Evolutionary conservation across 2,113 vertebrate species (phyloP), one percentile per base, ranked within the genome.

Genomic region (Centropristis striata): DNA sequence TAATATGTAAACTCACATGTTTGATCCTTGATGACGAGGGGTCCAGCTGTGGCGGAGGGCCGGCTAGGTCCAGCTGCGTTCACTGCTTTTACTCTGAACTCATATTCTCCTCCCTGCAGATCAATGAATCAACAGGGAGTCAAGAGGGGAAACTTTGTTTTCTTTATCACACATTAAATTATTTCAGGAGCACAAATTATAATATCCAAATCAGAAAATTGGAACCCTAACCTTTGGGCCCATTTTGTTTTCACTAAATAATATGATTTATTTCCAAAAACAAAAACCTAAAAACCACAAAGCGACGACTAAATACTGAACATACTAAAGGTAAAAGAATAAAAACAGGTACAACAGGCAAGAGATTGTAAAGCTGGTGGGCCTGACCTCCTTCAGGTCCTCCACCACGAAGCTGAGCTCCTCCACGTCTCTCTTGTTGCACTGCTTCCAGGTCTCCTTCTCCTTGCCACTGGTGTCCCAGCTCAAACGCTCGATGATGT

Each of bases 71-170:
- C 98, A 9, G 97, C 98, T 46, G 96, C 97, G 8, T 99, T 99
- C 79, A 99, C 98, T 27, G 98, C 98, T 92, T 99, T 99, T 6
- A 97, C 97, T 87, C 98, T 96, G 93, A 99, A 99, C 92, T 99
- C 98, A 4, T 99, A 99, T 72, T 99, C 96, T 42, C 94, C 97
- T 76, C 98, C 98, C 94, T 99, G 96, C 14, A 72, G 21, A 67
- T 14, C 0, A 15, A 72, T 9, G 2, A 53, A 36, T n/a, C 8
- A 51, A 5, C 8, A 59, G 1, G 20, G 13, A 21, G 0, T n/a
- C 5, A 16, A 32, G 46, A 51, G 9, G 18, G n/a, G 8, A 51
- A 51, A 21, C 58, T 4, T 61, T 7, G 21, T 41, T n/a, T 8
- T 60, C 14, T 20, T 20, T 18, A 18, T 27, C 39, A 46, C 5